Percentiles rank a stretch among this genome's conserved stretches.
phyloP scores from a whole-genome alignment of 2,797 vertebrate genomes.

The Mergus octosetaceus region DNA sequence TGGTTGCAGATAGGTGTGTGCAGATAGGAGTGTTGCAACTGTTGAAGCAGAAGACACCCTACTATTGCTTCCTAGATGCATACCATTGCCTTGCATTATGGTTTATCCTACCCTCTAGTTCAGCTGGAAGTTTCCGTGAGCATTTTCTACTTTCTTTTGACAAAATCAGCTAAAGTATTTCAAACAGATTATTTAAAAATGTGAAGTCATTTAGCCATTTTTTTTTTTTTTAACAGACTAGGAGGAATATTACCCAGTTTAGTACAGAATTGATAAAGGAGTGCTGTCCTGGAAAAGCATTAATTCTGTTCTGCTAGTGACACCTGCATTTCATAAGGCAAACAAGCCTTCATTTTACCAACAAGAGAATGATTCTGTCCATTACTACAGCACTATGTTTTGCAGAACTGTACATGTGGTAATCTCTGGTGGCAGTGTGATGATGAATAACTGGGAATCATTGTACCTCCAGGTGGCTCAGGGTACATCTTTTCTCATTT shows the following conservation, averaged over 20 bases:
- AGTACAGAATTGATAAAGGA: background rate
- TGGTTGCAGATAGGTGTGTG: background rate
- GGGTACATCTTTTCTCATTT: background rate
- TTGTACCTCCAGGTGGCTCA: background rate
- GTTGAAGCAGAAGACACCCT: background rate
- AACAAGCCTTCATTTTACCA: background rate
- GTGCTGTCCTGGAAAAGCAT: background rate
- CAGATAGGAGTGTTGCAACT: background rate
- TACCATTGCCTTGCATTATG: background rate
- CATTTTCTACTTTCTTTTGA: background rate
- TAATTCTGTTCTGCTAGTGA: background rate
- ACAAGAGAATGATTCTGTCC: background rate
- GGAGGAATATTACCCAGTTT: background rate
- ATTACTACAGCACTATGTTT: background rate
- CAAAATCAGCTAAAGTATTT: background rate
- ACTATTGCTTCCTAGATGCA: background rate
- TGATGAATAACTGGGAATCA: background rate
- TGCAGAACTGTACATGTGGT: background rate
- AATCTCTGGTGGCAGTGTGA: background rate
- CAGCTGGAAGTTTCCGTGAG: background rate
- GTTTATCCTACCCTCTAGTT: background rate
- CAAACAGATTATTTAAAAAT: background rate
- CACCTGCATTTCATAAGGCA: background rate
- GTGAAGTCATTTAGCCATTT: background rate
- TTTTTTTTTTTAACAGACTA: background rate